Percentiles rank a stretch among this genome's conserved stretches.
These are phyloP conservation scores for Pinna nobilis DNA, from an alignment of 1,140 invertebrate species.

Conservation along the genomic window DNA sequence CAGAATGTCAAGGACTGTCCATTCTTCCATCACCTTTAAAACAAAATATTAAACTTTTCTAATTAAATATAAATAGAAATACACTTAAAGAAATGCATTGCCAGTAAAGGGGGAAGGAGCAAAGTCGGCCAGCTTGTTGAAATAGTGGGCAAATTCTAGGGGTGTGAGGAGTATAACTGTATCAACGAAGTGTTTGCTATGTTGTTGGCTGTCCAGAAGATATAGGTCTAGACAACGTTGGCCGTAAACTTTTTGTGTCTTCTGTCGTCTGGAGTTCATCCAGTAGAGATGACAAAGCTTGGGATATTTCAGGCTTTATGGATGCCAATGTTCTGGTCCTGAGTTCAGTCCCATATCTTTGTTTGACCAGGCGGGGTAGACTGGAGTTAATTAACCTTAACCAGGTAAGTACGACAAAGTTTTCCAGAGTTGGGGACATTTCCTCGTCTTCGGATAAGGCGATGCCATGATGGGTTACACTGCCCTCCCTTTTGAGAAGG, in stretches of 20 bases:
- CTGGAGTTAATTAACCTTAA: slow-evolving; percentile 27
- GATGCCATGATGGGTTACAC: slow-evolving; percentile 28
- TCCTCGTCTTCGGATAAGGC: slow-evolving; percentile 30
- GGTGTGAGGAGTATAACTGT: too few species aligned
- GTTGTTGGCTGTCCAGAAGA: too few species aligned
- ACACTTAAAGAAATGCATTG: too few species aligned
- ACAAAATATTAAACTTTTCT: too few species aligned
- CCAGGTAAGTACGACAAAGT: slow-evolving; percentile 42
- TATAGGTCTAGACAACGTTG: too few species aligned
- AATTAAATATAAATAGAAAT: too few species aligned
- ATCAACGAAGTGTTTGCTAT: too few species aligned
- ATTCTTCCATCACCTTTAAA: too few species aligned
- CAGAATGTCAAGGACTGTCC: too few species aligned
- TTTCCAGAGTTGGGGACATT: slow-evolving; percentile 30
- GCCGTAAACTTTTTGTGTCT: neutral
- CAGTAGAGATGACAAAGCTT: neutral
- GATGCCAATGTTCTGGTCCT: slow-evolving; percentile 14
- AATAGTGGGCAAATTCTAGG: too few species aligned
- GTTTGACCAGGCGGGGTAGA: slow-evolving; percentile 36
- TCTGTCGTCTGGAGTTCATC: neutral
- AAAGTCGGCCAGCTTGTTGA: too few species aligned
- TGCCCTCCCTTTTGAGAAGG: neutral
- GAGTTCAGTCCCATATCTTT: slow-evolving; percentile 42
- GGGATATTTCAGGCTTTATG: slow-evolving; percentile 29
- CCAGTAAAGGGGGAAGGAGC: too few species aligned